These are phyloP conservation scores for Monochamus alternatus DNA, from an alignment of 2,888 invertebrate genomes.

Conservation along the genomic window DNA sequence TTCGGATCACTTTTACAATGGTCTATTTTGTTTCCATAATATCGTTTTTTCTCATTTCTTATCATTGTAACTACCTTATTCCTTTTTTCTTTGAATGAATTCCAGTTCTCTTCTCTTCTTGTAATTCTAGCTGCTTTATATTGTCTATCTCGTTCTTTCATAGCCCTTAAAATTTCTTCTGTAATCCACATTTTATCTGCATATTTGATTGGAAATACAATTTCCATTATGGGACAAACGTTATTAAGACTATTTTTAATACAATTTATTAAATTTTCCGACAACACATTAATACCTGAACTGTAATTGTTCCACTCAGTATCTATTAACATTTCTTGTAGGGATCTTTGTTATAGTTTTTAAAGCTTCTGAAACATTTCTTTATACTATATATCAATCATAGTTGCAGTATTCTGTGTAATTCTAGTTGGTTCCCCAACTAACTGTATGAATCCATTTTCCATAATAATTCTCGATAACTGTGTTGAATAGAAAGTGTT, in stretches of 20 bases:
- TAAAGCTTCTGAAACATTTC: not conserved
- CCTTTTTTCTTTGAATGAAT: slow-evolving; percentile 5
- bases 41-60: not conserved
- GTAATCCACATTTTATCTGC: not conserved
- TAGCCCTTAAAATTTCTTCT: not conserved
- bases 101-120: not conserved
- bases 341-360: not conserved
- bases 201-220: too few species aligned
- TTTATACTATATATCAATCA: not conserved
- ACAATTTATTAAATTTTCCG: too few species aligned
- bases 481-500: not conserved
- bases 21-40: not conserved
- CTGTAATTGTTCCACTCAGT: too few species aligned
- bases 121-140: slow-evolving; percentile 5
- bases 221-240: too few species aligned
- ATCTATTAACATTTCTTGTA: too few species aligned
- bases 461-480: not conserved
- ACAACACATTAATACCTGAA: too few species aligned
- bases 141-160: slow-evolving; percentile 1
- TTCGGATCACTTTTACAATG: not conserved
- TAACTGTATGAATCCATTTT: not conserved
- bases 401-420: not conserved
- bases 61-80: not conserved
- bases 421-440: not conserved
- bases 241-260: too few species aligned